A percentile compares a stretch with the other conserved stretches of the same genome.
These are phyloP conservation scores for Progne subis DNA, from an alignment of 2,113 vertebrate species.

Conservation along the genomic window DNA sequence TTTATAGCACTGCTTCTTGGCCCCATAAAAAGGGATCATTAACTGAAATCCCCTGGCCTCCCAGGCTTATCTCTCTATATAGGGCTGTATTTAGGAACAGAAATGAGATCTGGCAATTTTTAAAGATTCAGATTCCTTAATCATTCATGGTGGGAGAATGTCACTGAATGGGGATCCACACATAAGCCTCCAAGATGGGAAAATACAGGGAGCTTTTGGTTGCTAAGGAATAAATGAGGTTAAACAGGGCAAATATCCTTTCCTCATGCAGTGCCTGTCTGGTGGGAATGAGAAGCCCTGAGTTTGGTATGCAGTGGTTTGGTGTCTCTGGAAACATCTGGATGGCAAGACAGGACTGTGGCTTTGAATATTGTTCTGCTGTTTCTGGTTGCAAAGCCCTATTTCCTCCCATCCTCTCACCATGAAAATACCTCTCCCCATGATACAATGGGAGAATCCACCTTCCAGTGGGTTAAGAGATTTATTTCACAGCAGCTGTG, in stretches of 20 bases:
- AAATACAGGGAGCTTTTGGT: slow-evolving; percentile 53
- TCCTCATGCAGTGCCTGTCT: slow-evolving; percentile 7
- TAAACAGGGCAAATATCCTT: slow-evolving; percentile 28
- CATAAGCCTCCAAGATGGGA: slow-evolving; percentile 62
- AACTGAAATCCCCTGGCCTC: slow-evolving; percentile 25
- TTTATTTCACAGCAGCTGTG: slow-evolving; percentile 49
- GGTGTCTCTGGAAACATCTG: slow-evolving; percentile 42
- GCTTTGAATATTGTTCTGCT: background rate
- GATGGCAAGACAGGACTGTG: background rate
- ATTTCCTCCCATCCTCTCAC: background rate
- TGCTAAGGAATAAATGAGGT: slow-evolving; percentile 69
- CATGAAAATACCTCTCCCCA: background rate
- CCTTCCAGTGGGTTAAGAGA: slow-evolving; percentile 24
- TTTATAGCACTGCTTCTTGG: slow-evolving; percentile 1
- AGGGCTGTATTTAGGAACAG: slow-evolving; percentile 40
- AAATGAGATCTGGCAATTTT: slow-evolving; percentile 66
- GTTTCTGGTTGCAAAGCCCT: slow-evolving; percentile 13
- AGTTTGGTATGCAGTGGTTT: slow-evolving; percentile 21
- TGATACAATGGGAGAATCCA: background rate
- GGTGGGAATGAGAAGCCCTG: slow-evolving; percentile 36
- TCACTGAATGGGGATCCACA: slow-evolving; percentile 39
- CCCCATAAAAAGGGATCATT: slow-evolving; percentile 35
- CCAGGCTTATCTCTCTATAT: background rate
- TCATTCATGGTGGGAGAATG: slow-evolving; percentile 66
- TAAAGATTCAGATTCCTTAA: slow-evolving; percentile 67